phyloP scores from a whole-genome alignment of 2,113 vertebrate species.

The Piprites chloris region DNA sequence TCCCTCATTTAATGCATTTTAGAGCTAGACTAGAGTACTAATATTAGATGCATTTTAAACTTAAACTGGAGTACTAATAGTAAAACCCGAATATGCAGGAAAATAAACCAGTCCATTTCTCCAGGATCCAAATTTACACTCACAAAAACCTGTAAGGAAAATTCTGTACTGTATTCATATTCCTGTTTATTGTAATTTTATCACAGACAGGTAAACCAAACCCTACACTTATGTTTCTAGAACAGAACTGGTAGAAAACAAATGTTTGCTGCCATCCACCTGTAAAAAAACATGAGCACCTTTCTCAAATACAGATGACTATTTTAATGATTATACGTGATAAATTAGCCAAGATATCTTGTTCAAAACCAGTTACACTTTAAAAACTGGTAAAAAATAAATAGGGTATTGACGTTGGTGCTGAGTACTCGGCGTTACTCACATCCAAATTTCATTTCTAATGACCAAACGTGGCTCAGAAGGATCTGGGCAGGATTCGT shows the following conservation, averaged over 20 bases:
- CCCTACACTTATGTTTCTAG: not conserved
- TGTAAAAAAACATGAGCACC: not conserved
- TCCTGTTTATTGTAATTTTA: not conserved
- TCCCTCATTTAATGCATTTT: not conserved
- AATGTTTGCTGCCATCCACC: not conserved
- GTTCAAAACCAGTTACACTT: not conserved
- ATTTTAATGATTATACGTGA: not conserved
- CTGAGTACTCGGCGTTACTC: not conserved
- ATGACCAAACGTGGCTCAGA: not conserved
- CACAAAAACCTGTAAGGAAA: not conserved
- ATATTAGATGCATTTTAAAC: not conserved
- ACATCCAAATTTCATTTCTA: not conserved
- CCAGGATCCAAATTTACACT: not conserved
- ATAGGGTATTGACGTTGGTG: not conserved
- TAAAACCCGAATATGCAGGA: not conserved
- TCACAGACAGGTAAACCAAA: not conserved
- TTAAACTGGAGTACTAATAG: not conserved
- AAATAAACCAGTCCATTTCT: not conserved
- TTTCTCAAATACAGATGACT: not conserved
- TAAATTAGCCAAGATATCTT: not conserved
- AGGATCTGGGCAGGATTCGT: not conserved
- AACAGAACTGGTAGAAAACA: not conserved
- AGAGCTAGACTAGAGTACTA: not conserved
- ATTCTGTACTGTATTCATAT: not conserved
- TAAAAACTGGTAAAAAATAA: not conserved